Base-by-base conservation (phyloP, 2,113 vertebrate genomes). In the Heloderma charlesbogerti region DNA sequence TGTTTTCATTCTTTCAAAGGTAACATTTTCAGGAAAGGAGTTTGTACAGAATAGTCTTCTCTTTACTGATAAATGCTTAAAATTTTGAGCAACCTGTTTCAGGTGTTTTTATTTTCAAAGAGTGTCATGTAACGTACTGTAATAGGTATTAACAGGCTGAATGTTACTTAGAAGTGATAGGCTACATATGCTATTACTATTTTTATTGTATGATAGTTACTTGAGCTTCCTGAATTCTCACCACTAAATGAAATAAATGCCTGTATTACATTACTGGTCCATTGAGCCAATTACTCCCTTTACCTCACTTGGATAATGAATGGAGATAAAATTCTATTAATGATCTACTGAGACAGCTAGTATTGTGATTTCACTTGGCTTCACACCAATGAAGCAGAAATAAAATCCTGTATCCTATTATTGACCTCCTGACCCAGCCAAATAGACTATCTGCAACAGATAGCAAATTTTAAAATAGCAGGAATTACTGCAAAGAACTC, bases 281-380 rank as follows among this genome's bases (percentile, higher is more conserved):
- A 75, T 45, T 40, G 18, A 75, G 37, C 18, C 37, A 89, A 48
- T 84, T 82, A 72, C 16, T 89, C n/a, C 48, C 51, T 87, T 77
- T 87, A 60, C 25, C 74, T 66, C 22, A 84, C 54, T 75, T 89
- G 80, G 40, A 66, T 77, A 77, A 89, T 88, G 31, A 77, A 89
- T 88, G 31, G 15, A 93, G 86, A 54, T 91, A 94, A n/a, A 95
- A 71, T 93, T 81, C 66, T 94, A 9, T 91, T 91, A 94, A 85
- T 85, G 91, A 95, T 89, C 66, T 51, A 94, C 43, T 77, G 71
- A 95, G 89, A 81, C 89, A 96, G 83, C 85, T 89, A 88, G 88
- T 88, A 67, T 87, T 51, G 88, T 94, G 86, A 94, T 75, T 89
- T 93, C 81, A 84, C 69, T 94, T 95, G 93, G 92, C 91, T 93